Evolutionary conservation across 2,888 invertebrate species (phyloP).

Genomic region (Hyposoter dolosus): DNA sequence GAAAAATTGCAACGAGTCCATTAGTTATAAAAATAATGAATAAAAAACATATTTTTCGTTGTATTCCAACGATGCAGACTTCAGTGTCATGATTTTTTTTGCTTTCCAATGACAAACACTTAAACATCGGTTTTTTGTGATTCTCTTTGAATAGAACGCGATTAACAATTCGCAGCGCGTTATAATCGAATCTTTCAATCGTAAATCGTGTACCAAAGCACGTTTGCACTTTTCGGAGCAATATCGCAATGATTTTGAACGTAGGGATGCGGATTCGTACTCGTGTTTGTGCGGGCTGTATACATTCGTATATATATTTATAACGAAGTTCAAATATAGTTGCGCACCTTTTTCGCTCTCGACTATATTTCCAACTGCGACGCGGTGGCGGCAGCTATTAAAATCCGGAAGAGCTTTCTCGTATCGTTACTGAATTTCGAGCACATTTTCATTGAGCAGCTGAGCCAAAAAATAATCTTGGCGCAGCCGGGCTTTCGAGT

Average conservation of each 20-base stretch:
- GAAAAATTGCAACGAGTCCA: too few species aligned
- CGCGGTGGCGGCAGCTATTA: conserved; percentile 14
- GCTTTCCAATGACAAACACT: background rate
- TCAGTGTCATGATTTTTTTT: too few species aligned
- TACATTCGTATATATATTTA: conserved; percentile 5
- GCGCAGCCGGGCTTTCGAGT: background rate
- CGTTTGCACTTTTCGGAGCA: conserved; percentile 19
- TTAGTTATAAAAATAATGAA: too few species aligned
- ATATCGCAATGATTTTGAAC: conserved; percentile 1
- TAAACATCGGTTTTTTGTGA: background rate
- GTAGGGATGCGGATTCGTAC: background rate
- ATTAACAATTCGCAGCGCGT: conserved; percentile 19
- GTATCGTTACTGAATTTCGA: conserved; percentile 17
- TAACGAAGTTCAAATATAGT: conserved; percentile 29
- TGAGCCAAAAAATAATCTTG: conserved; percentile 19
- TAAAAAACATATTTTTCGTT: too few species aligned
- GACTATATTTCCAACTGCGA: conserved; percentile 54
- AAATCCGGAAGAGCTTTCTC: conserved; percentile 23
- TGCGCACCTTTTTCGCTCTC: conserved; percentile 42
- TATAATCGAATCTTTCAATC: background rate
- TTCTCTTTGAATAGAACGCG: conserved; percentile 45
- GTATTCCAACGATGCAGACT: too few species aligned
- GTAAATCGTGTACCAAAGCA: conserved; percentile 38
- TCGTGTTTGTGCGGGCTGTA: background rate
- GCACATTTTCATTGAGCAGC: conserved; percentile 3